Conservation (phyloP, 2,113 vertebrate genomes). For the Cepphus grylle region DNA sequence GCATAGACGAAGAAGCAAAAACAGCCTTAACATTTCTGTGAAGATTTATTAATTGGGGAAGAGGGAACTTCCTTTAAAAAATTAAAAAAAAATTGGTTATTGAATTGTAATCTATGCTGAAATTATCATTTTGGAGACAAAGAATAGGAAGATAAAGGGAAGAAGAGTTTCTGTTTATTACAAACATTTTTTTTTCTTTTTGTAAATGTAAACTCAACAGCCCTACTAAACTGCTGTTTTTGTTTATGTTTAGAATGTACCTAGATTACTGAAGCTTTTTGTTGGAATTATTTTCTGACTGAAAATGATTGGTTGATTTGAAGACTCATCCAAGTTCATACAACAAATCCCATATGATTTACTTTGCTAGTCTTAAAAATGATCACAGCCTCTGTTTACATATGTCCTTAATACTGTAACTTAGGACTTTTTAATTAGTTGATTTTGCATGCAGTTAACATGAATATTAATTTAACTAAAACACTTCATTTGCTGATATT, state of each 20-base stretch:
- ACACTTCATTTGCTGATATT: conserved; percentile 33
- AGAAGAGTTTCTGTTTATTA: not conserved
- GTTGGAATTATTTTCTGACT: not conserved
- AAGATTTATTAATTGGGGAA: not conserved
- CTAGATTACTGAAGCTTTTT: not conserved
- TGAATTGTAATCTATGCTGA: not conserved
- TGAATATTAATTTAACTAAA: conserved; percentile 36
- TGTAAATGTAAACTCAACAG: not conserved
- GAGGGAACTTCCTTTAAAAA: not conserved
- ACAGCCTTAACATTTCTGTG: not conserved
- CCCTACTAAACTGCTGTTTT: not conserved
- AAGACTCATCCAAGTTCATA: not conserved
- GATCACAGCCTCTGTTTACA: not conserved
- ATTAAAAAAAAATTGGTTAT: not conserved
- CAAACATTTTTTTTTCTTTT: not conserved
- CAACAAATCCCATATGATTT: not conserved
- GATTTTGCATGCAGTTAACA: conserved; percentile 45
- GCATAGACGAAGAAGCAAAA: not conserved
- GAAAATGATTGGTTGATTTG: not conserved
- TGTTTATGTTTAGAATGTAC: not conserved
- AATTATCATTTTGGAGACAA: not conserved
- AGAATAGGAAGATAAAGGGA: not conserved
- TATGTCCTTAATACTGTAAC: conserved; percentile 7
- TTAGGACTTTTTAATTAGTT: conserved; percentile 39
- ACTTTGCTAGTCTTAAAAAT: conserved; percentile 23